Conservation (phyloP, 2,797 vertebrate species). For the Sphenodon punctatus region DNA sequence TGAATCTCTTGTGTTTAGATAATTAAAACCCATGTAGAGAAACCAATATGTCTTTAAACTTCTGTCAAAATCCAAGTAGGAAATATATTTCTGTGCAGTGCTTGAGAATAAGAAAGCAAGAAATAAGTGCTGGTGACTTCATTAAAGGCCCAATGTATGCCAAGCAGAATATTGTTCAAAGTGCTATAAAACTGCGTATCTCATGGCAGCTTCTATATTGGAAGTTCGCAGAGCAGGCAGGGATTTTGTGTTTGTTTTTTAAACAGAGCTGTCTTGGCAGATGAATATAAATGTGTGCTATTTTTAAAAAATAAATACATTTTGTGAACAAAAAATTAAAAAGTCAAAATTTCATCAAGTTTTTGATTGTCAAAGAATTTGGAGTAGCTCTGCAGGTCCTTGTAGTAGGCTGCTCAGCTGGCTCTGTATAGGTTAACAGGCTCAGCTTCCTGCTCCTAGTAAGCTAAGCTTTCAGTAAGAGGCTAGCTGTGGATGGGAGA, state of each 20-base stretch:
- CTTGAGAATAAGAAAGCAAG: rapidly evolving
- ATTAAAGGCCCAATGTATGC: not conserved
- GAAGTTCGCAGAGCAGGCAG: not conserved
- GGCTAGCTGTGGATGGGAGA: no score
- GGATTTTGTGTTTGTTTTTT: not conserved
- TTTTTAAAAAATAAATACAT: no score
- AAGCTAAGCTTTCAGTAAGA: no score
- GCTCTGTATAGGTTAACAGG: no score
- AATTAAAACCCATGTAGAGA: conserved; percentile 8
- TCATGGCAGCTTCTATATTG: not conserved
- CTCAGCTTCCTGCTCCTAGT: no score
- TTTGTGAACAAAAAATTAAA: no score
- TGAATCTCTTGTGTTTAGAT: not conserved
- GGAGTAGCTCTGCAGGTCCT: no score
- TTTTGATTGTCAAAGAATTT: no score
- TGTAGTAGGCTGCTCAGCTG: no score
- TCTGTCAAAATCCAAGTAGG: not conserved
- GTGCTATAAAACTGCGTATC: not conserved
- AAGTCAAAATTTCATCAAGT: no score
- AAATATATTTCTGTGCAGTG: not conserved
- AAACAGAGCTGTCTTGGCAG: not conserved
- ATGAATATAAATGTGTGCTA: no score
- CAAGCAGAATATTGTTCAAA: not conserved
- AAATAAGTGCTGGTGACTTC: not conserved
- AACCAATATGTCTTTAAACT: not conserved